A percentile compares a stretch with the other conserved stretches of the same genome.
Evolutionary conservation across 2,888 invertebrate species (phyloP).

Genomic region (Coronaproctus castanopsis): DNA sequence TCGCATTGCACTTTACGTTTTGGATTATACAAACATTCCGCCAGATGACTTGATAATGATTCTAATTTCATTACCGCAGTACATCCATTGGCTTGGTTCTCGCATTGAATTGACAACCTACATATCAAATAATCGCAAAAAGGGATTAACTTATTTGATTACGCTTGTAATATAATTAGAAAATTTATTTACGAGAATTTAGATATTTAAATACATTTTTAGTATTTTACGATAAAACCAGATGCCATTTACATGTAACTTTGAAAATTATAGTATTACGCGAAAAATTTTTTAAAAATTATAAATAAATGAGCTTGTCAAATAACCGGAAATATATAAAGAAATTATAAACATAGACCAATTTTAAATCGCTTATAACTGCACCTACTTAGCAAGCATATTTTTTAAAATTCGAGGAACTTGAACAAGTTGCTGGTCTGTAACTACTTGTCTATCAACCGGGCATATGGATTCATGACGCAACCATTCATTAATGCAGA

Average conservation of each 20-base stretch:
- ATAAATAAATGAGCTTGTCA: too few relatives aligned
- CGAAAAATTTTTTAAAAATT: too few relatives aligned
- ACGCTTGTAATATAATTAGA: neutral
- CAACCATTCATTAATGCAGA: slow-evolving; percentile 89
- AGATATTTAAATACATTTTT: neutral
- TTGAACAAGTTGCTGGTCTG: slow-evolving; percentile 68
- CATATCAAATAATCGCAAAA: slow-evolving; percentile 20
- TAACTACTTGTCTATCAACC: slow-evolving; percentile 75
- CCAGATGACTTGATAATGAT: slow-evolving; percentile 57
- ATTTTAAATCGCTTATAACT: too few relatives aligned
- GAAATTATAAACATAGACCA: too few relatives aligned
- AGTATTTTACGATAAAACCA: too few relatives aligned
- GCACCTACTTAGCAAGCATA: slow-evolving; percentile 55
- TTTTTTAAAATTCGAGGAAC: slow-evolving; percentile 87
- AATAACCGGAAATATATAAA: too few relatives aligned
- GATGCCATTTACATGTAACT: too few relatives aligned
- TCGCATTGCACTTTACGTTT: slow-evolving; percentile 84
- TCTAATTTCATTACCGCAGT: slow-evolving; percentile 68
- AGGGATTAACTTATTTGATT: slow-evolving; percentile 6
- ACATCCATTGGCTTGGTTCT: slow-evolving; percentile 76
- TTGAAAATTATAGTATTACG: too few relatives aligned
- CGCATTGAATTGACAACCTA: slow-evolving; percentile 73
- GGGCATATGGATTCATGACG: slow-evolving; percentile 85
- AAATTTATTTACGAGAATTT: neutral
- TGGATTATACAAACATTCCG: slow-evolving; percentile 85